Evolutionary conservation across 2,888 invertebrate species (phyloP).

Genomic region (Eudemis profundana): DNA sequence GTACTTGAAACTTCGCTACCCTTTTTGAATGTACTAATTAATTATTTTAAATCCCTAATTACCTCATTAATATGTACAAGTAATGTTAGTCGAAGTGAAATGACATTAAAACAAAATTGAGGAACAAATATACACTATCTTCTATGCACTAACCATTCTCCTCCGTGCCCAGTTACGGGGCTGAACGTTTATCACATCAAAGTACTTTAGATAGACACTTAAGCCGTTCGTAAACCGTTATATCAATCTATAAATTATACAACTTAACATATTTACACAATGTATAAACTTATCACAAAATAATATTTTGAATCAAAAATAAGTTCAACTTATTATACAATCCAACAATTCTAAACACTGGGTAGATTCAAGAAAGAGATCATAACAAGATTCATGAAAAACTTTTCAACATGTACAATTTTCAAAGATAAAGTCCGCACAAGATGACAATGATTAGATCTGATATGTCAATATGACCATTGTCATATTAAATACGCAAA

Average conservation of each 20-base stretch:
- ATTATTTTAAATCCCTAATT: conserved; percentile 63
- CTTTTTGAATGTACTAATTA: conserved; percentile 77
- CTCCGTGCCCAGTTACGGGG: conserved; percentile 57
- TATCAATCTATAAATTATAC: conserved; percentile 60
- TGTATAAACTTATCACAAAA: conserved; percentile 79
- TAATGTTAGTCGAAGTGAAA: conserved; percentile 78
- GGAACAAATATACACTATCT: conserved; percentile 81
- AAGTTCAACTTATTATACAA: conserved; percentile 71
- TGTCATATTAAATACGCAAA: conserved; percentile 75
- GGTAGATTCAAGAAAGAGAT: conserved; percentile 84
- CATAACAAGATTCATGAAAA: conserved; percentile 81
- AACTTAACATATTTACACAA: conserved; percentile 79
- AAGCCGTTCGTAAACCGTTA: conserved; percentile 71
- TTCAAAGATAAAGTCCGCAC: conserved; percentile 61
- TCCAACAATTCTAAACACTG: conserved; percentile 81
- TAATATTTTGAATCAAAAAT: conserved; percentile 70
- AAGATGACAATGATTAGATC: conserved; percentile 68
- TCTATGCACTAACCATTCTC: conserved; percentile 74
- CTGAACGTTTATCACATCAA: conserved; percentile 76
- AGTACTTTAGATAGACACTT: conserved; percentile 60
- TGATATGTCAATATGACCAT: conserved; percentile 81
- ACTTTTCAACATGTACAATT: conserved; percentile 60
- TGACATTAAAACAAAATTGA: conserved; percentile 73
- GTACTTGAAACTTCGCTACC: conserved; percentile 81
- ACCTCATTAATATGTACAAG: conserved; percentile 71